Conservation (phyloP, 2,797 vertebrate species). For the Tapirus indicus region DNA sequence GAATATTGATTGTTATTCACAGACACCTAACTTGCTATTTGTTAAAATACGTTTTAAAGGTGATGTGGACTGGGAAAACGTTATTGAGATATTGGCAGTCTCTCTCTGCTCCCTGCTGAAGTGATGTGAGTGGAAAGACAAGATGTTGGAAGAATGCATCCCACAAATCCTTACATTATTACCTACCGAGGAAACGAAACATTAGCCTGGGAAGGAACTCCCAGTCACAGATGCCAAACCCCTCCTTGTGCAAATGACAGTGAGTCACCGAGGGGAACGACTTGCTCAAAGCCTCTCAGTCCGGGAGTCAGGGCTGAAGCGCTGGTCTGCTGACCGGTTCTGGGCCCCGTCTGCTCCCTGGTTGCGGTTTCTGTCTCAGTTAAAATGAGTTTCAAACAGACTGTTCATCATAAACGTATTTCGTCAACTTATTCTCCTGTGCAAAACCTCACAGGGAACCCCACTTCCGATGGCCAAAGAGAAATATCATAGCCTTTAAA, state of each 20-base stretch:
- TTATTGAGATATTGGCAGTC: neutral
- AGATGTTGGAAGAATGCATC: neutral
- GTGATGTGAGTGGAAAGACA: slow-evolving; percentile 26
- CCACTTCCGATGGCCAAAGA: neutral
- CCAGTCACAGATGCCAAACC: neutral
- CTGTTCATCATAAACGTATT: neutral
- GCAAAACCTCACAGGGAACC: slow-evolving; percentile 27
- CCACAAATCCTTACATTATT: slow-evolving; percentile 21
- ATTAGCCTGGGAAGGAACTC: slow-evolving; percentile 3
- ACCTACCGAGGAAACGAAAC: slow-evolving; percentile 58
- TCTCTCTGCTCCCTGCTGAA: slow-evolving; percentile 18
- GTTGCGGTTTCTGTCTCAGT: neutral
- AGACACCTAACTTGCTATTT: neutral
- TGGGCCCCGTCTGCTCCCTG: neutral
- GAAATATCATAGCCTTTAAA: neutral
- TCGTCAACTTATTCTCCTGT: neutral
- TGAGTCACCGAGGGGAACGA: neutral
- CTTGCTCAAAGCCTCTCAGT: slow-evolving; percentile 16
- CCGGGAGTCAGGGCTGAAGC: neutral
- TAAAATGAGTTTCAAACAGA: slow-evolving; percentile 36
- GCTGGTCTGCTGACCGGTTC: neutral
- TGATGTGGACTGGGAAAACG: neutral
- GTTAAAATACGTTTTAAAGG: slow-evolving; percentile 41
- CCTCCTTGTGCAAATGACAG: neutral
- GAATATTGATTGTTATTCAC: neutral